Evolutionary conservation across 2,888 invertebrate genomes (phyloP), one percentile per base, ranked within the genome.

Genomic region (Agrochola lychnidis): DNA sequence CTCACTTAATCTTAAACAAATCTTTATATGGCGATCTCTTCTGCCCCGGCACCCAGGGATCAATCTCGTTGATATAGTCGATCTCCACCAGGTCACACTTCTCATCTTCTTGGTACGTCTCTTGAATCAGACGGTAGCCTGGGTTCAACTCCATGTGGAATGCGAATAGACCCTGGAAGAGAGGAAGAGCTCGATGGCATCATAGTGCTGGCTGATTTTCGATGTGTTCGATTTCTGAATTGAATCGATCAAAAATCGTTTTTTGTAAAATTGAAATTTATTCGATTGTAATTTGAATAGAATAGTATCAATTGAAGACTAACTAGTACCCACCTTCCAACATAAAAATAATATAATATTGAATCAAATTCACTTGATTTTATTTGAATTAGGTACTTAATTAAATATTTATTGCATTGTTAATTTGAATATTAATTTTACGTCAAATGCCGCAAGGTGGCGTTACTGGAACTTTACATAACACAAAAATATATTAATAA

Each of bases 11-110:
- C 90, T 97, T 97, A 63, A 97, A 95, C 30, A 97, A 86, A 83
- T 97, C 97, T 74, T 96, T 97, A 81, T 95, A 97, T 0, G 96
- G 94, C 0, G 97, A 97, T 10, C 97, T 91, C 88, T 97, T 97
- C 89, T 95, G 96, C 0, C 97, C 95, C 0, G 97, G 96, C 1
- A 97, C 90, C 97, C 97, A 97, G 0, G 97, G 97, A 66, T 97
- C 96, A 1, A 96, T 95, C 73, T 97, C 94, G 83, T 97, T 97
- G 56, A 97, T 94, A 86, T 96, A 97, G 82, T 96, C 95, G 0
- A 97, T 97, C 85, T 97, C 97, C 56, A 97, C 97, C 67, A 97
- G 91, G 53, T 97, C 97, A 75, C 97, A 97, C 82, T 97, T 97
- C 89, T 97, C 97, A 5, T 97, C 95, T 81, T 97, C 97, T 19